Evolutionary conservation across 2,113 vertebrate species (phyloP), one percentile per base, ranked within the genome.

Genomic region (Psilopogon haemacephalus): DNA sequence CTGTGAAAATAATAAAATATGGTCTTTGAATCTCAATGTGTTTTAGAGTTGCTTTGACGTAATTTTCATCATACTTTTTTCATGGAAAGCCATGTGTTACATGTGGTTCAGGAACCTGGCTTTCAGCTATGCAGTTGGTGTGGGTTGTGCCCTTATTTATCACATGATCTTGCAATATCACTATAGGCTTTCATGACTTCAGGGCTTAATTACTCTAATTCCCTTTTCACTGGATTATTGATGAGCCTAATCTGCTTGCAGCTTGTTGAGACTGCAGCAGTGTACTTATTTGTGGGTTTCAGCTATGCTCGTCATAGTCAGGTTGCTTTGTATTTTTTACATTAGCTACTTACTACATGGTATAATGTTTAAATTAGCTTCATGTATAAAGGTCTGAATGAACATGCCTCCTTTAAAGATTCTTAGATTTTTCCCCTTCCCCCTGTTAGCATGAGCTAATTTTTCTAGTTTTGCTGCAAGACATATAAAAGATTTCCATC

Each of bases 241-340:
- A 88, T 86, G 86, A 94, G 76, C 86, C 72, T 96, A 94, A 95
- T 95, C 93, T 95, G 37, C 72, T 81, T 90, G 93, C 88, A 94
- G 92, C 83, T 95, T 93, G 78, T 84, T 93, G 85, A 63, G 40
- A 30, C 60, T 59, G 15, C 37, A 62, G 60, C 52, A 67, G 19
- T 33, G 37, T 46, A 16, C 21, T 90, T 62, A 33, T 27, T 83
- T 74, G 33, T 95, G 56, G 13, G 4, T 85, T 94, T 94, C 42
- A 84, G 8, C 90, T 89, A 73, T 46, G 5, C 21, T 94, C 71
- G 50, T 89, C 28, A 27, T 52, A 68, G n/a, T 73, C 44, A 77
- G 20, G 28, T 80, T 77, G 28, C 75, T 71, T 90, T 95, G 52
- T 82, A 20, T 54, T 60, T 93, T 78, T 90, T 58, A 10, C 32